Percentiles rank a stretch among this genome's conserved stretches.
These are phyloP conservation scores for Euura lappo DNA, from an alignment of 1,140 invertebrate species.

Conservation along the genomic window DNA sequence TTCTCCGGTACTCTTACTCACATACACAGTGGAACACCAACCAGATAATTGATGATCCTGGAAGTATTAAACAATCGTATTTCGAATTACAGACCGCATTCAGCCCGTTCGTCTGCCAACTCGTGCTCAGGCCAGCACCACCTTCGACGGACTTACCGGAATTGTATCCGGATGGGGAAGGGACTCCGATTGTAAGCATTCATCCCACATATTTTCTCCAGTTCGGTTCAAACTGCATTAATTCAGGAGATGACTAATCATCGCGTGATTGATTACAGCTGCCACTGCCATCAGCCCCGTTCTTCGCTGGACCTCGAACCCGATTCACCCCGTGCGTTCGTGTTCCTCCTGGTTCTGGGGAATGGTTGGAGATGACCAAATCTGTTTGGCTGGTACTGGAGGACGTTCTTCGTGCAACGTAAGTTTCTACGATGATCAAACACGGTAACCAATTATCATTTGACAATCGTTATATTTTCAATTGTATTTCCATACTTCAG, in stretches of 20 bases:
- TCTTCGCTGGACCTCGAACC: constrained; percentile 36
- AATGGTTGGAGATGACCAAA: constrained; percentile 53
- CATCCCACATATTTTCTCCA: constrained; percentile 49
- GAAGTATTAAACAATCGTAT: neutral
- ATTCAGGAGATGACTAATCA: neutral
- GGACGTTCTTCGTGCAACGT: constrained; percentile 49
- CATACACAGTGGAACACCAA: too few relatives aligned
- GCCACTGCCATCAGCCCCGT: constrained; percentile 37
- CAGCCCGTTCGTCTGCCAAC: constrained; percentile 55
- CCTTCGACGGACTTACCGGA: constrained; percentile 50
- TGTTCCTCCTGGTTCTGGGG: constrained; percentile 44
- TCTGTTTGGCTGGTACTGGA: constrained; percentile 56
- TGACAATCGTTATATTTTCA: neutral
- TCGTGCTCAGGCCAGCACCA: constrained; percentile 45
- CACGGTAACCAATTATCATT: neutral
- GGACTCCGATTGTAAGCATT: constrained; percentile 50
- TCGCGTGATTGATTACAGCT: constrained; percentile 17
- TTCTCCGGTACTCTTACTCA: neutral
- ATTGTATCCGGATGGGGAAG: constrained; percentile 62
- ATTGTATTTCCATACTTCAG: constrained; percentile 22
- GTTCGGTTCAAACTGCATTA: too few relatives aligned
- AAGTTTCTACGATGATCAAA: constrained; percentile 5
- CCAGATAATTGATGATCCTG: neutral
- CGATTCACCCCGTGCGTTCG: constrained; percentile 37
- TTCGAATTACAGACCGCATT: constrained; percentile 54